A percentile compares a stretch with the other conserved stretches of the same genome.
Evolutionary conservation across 2,113 vertebrate species (phyloP).

Genomic region (Mustela nigripes): DNA sequence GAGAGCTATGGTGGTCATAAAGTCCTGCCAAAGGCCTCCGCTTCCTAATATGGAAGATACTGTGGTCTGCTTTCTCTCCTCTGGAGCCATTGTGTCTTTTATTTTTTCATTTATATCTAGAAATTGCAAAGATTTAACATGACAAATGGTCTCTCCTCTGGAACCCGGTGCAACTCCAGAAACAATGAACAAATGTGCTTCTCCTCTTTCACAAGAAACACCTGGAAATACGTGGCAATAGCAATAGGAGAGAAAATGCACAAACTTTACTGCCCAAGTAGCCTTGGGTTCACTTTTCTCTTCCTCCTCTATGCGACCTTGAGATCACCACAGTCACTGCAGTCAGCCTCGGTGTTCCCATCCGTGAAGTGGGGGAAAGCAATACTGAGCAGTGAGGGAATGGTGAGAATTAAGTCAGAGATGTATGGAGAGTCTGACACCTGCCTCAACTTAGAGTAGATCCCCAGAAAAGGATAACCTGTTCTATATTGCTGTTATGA

Average conservation of each 20-base stretch:
- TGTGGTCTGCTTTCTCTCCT: background rate
- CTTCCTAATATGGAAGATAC: background rate
- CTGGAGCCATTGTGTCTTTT: background rate
- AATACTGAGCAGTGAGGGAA: background rate
- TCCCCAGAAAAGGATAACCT: background rate
- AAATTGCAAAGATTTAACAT: too few relatives aligned
- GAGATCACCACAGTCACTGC: background rate
- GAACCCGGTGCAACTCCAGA: too few relatives aligned
- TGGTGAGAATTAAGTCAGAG: background rate
- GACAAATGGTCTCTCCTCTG: too few relatives aligned
- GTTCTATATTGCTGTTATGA: background rate
- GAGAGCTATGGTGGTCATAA: rapidly evolving
- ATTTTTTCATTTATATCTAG: too few relatives aligned
- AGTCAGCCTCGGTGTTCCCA: background rate
- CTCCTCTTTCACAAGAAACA: slow-evolving; percentile 21
- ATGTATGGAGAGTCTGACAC: background rate
- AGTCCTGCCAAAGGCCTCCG: background rate
- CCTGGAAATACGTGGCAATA: background rate
- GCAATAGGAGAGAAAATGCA: background rate
- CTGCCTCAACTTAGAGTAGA: rapidly evolving
- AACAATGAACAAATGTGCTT: background rate
- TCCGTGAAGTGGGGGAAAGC: background rate
- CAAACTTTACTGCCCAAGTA: background rate
- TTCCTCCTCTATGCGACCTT: background rate
- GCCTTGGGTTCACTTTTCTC: background rate